Percentiles rank a stretch among this genome's conserved stretches.
Conservation (phyloP, 2,113 vertebrate species). For the Egretta garzetta region DNA sequence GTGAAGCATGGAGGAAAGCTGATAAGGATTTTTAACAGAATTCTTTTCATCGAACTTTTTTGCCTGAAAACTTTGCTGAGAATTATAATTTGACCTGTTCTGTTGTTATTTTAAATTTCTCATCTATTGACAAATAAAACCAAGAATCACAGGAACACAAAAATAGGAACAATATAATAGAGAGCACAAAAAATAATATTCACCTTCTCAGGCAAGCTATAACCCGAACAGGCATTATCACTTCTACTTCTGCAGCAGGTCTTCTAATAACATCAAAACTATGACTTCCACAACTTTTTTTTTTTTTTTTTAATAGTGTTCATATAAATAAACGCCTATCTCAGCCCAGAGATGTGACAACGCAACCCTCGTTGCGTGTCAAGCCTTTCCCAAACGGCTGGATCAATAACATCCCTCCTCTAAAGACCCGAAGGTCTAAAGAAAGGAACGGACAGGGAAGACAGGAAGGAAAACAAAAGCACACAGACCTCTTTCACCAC, state of each 20-base stretch:
- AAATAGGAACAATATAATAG: not conserved
- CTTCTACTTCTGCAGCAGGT: not conserved
- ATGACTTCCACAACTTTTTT: not conserved
- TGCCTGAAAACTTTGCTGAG: not conserved
- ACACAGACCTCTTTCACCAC: constrained; percentile 45
- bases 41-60: not conserved
- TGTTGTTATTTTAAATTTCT: not conserved
- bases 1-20: not conserved
- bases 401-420: constrained; percentile 37
- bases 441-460: constrained; percentile 16
- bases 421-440: constrained; percentile 4
- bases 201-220: not conserved
- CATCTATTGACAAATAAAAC: not conserved
- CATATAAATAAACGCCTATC: not conserved
- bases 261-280: not conserved
- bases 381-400: not conserved
- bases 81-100: not conserved
- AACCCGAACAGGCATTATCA: not conserved
- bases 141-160: not conserved
- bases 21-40: not conserved
- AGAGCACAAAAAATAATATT: not conserved
- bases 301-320: not conserved
- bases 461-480: constrained; percentile 51
- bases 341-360: not conserved
- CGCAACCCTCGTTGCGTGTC: not conserved